Base-by-base conservation (phyloP, 2,113 vertebrate genomes). In the Labeo rohita region DNA sequence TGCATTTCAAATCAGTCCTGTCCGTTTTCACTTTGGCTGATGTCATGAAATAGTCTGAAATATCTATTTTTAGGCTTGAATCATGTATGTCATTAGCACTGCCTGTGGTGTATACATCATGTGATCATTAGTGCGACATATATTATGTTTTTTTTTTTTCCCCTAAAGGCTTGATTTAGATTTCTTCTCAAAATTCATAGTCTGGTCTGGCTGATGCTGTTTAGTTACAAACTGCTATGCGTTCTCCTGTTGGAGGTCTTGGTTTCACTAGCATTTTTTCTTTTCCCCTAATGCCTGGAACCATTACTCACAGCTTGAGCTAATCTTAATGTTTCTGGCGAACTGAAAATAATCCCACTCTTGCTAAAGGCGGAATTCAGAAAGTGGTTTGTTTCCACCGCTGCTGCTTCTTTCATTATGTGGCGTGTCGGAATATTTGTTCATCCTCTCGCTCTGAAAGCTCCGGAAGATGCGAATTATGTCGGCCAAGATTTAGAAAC, bases 261-360 rank as follows among this genome's bases (percentile, higher is more conserved):
- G 75, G 56, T 83, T 80, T 68, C 74, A 45, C 76, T 72, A 74
- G 28, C 61, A 72, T 82, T 81, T 28, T 74, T 80, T 85, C 52
- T 13, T 80, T 39, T 70, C 36, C 76, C 34, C 74, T 87, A 84
- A 85, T 87, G 63, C 61, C 21, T 49, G 77, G 63, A 85, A 85
- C 63, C 85, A 82, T 87, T 85, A 84, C 86, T 88, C 81, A 88
- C 73, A 72, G 52, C 21, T 83, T 89, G 84, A 79, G 80, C 39
- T 89, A 87, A 89, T 85, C 73, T 79, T 80, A 83, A 85, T 86
- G 86, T 77, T 82, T 80, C 74, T 87, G 73, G 61, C 70, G 23
- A 73, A 61, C 68, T 86, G 84, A 83, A 83, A 88, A 81, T 88
- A 86, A 90, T 90, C 73, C 74, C 52, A 78, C 50, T 84, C 73